Percentiles rank a stretch among this genome's conserved stretches.
phyloP scores from a whole-genome alignment of 1,140 invertebrate species.

The Polypedilum pembai region DNA sequence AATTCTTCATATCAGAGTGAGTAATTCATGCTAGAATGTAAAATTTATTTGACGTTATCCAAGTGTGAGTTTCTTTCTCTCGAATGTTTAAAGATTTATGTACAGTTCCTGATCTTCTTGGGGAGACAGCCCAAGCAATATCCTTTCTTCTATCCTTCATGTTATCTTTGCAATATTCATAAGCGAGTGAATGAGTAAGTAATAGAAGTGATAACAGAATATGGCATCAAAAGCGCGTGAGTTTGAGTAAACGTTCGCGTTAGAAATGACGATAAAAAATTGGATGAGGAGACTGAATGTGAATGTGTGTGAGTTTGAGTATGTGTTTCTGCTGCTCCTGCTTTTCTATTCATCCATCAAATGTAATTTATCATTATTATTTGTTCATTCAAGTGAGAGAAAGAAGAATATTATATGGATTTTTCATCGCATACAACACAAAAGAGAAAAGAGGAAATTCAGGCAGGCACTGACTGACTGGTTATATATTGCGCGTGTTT shows the following conservation, averaged over 20 bases:
- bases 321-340: neutral
- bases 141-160: too few relatives aligned
- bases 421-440: neutral
- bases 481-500: constrained; percentile 10
- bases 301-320: neutral
- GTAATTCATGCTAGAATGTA: too few relatives aligned
- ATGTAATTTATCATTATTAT: constrained; percentile 28
- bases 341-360: constrained; percentile 21
- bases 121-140: too few relatives aligned
- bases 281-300: too few relatives aligned
- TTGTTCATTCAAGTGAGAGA: constrained; percentile 24
- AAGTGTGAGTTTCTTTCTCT: too few relatives aligned
- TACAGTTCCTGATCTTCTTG: too few relatives aligned
- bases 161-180: too few relatives aligned
- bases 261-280: neutral
- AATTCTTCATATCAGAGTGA: too few relatives aligned
- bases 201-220: neutral
- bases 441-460: neutral
- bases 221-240: neutral
- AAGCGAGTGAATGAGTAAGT: neutral
- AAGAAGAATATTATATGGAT: constrained; percentile 5
- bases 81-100: too few relatives aligned
- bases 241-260: neutral
- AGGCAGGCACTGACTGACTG: neutral
- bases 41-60: too few relatives aligned